Base-by-base conservation (phyloP, 1,140 invertebrate species). In the Grapholita molesta region DNA sequence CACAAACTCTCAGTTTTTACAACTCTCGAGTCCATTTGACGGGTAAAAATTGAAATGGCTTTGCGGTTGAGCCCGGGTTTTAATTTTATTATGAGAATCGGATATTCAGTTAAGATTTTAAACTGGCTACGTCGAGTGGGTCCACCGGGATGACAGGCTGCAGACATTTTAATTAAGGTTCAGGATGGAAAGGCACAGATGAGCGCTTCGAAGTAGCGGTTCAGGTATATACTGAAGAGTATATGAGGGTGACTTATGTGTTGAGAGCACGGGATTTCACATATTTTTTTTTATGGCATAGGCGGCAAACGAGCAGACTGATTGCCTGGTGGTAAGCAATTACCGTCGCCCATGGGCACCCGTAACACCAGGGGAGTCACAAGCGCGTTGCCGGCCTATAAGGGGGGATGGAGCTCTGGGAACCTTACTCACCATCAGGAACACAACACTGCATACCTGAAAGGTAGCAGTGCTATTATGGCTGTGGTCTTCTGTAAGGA, bases 101-200 rank as follows among this genome's bases (percentile, higher is more conserved):
- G 55, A 61, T 61, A 61, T 61, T 61, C 55, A 32, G 28, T 61
- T 61, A 61, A 61, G 55, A 61, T 61, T 61, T 61, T 61, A 61
- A 61, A 61, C 24, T 61, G 55, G 55, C 55, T 61, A 32, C 55
- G 55, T 30, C 55, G 55, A 61, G 52, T 53, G 52, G 64, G 42
- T 28, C 30, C n/a, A 64, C 18, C 3, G n/a, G 69, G 61, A 70
- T 72, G 72, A 71, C 74, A 71, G 65, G 64, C 69, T 53, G 38
- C 71, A 70, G 71, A 79, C 75, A 72, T 73, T 77, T 79, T 79
- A 79, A 79, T 79, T 79, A 75, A 75, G 67, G 48, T 42, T 38
- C 53, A 28, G 30, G 66, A 38, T 57, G 28, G 53, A 15, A 52
- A 21, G 18, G 53, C 53, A 28, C 55, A 28, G 55, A 61, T 15